Evolutionary conservation across 2,797 vertebrate species (phyloP).

Genomic region (Vultur gryphus): DNA sequence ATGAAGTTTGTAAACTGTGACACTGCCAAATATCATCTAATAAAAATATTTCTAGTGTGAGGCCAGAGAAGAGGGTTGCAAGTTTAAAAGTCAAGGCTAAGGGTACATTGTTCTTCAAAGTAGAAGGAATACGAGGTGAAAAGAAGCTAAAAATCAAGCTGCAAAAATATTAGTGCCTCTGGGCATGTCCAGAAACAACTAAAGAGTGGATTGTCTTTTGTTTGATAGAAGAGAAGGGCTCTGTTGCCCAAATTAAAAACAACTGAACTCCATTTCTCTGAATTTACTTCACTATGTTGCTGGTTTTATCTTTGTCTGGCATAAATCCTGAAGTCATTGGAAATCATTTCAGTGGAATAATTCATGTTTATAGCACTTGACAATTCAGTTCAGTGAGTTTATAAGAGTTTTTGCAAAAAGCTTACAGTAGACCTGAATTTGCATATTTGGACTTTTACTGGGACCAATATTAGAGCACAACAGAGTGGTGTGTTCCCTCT

Average conservation of each 20-base stretch:
- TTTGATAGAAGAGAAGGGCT: not conserved
- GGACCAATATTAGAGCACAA: not conserved
- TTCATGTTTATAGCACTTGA: not conserved
- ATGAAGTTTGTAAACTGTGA: not conserved
- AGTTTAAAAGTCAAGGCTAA: not conserved
- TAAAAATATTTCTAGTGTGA: not conserved
- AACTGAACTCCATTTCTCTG: not conserved
- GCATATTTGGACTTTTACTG: not conserved
- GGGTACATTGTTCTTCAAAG: not conserved
- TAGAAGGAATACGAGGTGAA: not conserved
- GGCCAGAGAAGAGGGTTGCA: not conserved
- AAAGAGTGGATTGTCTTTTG: not conserved
- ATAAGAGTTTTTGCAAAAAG: not conserved
- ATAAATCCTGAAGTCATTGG: not conserved
- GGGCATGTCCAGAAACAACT: not conserved
- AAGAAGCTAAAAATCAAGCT: conserved; percentile 9
- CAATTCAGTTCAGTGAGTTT: not conserved
- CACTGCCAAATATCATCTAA: not conserved
- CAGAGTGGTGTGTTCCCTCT: not conserved
- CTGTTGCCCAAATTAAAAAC: not conserved
- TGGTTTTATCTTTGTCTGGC: not conserved
- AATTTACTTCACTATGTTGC: not conserved
- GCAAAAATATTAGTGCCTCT: not conserved
- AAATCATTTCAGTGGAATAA: not conserved
- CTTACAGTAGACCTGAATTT: not conserved